Evolutionary conservation across 2,888 invertebrate genomes (phyloP), one percentile per base, ranked within the genome.

Genomic region (Andrena chrysosceles): DNA sequence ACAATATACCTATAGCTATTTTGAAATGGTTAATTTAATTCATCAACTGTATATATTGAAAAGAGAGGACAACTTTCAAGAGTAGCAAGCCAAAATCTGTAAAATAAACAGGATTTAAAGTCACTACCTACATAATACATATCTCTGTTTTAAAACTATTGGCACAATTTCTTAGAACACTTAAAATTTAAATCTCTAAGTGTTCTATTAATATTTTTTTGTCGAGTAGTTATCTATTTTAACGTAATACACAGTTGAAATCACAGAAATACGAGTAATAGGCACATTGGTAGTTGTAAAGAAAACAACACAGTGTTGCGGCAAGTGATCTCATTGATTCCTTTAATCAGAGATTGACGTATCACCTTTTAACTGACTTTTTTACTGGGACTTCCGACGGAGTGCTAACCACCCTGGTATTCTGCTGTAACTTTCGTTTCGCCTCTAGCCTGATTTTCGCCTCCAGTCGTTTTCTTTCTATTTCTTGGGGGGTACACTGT

Each of bases 371-470:
- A 1, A 89, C 78, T 13, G 68, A 76, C 35, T 54, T 83, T 13
- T 79, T 86, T 7, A 63, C 13, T 6, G 74, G 64, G n/a, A 52
- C 60, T 66, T 77, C 75, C 4, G 73, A 69, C 3, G n/a, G 10
- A 6, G 33, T 59, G n/a, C 16, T 33, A 48, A 42, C 56, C 10
- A 66, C 60, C 35, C 63, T 75, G 26, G 72, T 69, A 35, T 77
- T 75, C 26, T 71, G 75, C 33, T 85, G 83, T 3, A 89, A 75
- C 81, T 93, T 93, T 80, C 94, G 92, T 91, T 95, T 96, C 0
- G 95, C 95, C 85, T 95, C 92, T 20, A 96, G 93, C 90, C 94
- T 96, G 89, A 95, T 96, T 91, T 95, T 94, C 1, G 96, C 96
- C 88, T 95, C 95, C 81, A 95, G 92, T 82, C 95, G 95, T 88